Evolutionary conservation across 2,888 invertebrate genomes (phyloP), one percentile per base, ranked within the genome.

Genomic region (Stenotaenia linearis): DNA sequence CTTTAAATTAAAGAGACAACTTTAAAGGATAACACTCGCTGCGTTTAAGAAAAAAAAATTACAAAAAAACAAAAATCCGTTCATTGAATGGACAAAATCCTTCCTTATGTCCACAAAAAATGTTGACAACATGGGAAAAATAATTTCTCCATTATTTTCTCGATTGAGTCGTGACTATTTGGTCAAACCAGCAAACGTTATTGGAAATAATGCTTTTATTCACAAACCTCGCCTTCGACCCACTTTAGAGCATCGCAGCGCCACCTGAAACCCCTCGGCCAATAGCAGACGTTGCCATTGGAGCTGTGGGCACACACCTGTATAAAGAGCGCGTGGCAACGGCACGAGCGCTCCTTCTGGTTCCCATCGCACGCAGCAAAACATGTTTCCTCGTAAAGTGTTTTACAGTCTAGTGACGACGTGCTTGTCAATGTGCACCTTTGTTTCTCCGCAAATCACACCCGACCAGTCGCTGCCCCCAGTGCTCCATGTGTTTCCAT

Each of bases 291-390:
- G 61, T 23, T 61, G 21, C 61, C 61, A 61, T 61, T 61, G 23
- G 61, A 61, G 61, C 61, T 61, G 61, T 61, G 23, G 61, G 61
- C 61, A 61, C 61, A 61, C 61, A 61, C 61, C 61, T 61, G 61
- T 61, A 61, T 61, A 61, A 61, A 61, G 61, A 61, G 61, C 61
- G 61, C 61, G 61, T 61, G 61, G 61, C 61, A 25, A 7, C 25
- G 61, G 61, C 61, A 61, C 61, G 61, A 61, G 61, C 61, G 61
- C 61, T 61, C 61, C 61, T 61, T 61, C 7, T 25, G 61, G 61
- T 25, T 5, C 61, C 61, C 23, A 23, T 61, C 61, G 15, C 61
- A 23, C 25, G 15, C 23, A 6, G 10, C 21, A 21, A 7, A 61
- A 61, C 21, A 61, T 61, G 61, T 45, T 45, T 45, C 45, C 45